These are phyloP conservation scores for Galaxea fascicularis DNA, from an alignment of 92 coral and sea anemone species.

Conservation along the genomic window DNA sequence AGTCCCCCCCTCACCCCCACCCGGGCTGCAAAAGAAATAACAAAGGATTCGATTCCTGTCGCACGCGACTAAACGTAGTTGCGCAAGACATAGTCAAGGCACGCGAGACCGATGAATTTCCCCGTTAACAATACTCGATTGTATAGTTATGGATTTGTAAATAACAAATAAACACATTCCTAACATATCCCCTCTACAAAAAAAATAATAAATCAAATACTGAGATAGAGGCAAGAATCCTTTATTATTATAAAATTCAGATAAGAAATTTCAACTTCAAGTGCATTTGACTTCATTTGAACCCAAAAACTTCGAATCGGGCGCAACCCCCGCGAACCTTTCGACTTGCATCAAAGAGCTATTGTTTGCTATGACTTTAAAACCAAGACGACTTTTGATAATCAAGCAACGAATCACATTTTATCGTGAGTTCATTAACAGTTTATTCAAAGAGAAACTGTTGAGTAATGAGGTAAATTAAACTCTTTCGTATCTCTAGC, in stretches of 20 bases:
- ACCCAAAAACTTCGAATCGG: neutral
- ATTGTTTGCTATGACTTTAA: neutral
- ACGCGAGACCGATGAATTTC: neutral
- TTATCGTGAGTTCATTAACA: conserved; percentile 4
- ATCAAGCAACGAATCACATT: neutral
- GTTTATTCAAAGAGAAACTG: conserved; percentile 19
- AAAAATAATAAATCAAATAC: neutral
- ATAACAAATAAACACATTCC: conserved; percentile 25
- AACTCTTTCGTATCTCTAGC: conserved; percentile 27
- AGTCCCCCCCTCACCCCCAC: too few relatives aligned
- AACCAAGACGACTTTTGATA: conserved; percentile 19
- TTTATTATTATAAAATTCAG: neutral
- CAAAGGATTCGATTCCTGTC: too few relatives aligned
- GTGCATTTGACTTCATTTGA: neutral
- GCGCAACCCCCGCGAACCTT: neutral
- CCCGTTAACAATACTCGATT: conserved; percentile 17
- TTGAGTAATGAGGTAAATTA: conserved; percentile 25
- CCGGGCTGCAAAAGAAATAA: too few relatives aligned
- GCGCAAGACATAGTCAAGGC: neutral
- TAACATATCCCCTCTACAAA: neutral
- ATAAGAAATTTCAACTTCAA: neutral
- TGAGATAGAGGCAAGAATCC: neutral
- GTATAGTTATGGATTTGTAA: conserved; percentile 10
- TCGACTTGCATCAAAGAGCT: neutral
- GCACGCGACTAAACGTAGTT: neutral